Conservation (phyloP, 1,140 invertebrate species). For the Apis laboriosa region DNA sequence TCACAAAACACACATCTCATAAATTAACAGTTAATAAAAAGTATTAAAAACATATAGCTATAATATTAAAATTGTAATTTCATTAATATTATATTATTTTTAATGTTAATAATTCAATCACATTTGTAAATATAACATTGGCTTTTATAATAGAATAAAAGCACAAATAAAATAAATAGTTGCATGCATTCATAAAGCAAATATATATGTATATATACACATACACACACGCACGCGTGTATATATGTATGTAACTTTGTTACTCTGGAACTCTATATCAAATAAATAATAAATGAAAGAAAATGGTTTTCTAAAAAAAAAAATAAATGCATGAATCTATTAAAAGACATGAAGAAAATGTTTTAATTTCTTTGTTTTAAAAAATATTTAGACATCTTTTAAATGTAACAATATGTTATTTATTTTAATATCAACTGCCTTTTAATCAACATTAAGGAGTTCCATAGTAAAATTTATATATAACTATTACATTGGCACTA, state of each 20-base stretch:
- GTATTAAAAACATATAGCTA: not conserved
- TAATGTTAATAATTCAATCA: constrained; percentile 7
- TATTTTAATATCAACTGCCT: constrained; percentile 45
- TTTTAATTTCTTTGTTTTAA: not conserved
- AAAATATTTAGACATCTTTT: not conserved
- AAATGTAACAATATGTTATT: not conserved
- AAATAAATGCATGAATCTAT: constrained; percentile 10
- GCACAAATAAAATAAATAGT: constrained; percentile 41
- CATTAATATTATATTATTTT: not conserved
- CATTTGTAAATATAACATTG: not conserved
- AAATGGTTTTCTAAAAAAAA: not conserved
- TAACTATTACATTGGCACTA: constrained; percentile 45
- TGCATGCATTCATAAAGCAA: constrained; percentile 56
- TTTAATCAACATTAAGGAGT: constrained; percentile 57
- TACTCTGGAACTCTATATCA: constrained; percentile 60
- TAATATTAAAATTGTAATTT: constrained; percentile 19
- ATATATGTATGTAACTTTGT: constrained; percentile 35
- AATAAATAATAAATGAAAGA: constrained; percentile 29
- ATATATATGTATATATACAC: not conserved
- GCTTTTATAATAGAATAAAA: constrained; percentile 1
- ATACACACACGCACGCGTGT: too few relatives aligned
- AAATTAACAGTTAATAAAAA: not conserved
- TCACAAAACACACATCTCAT: not conserved
- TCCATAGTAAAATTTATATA: constrained; percentile 68
- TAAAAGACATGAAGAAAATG: constrained; percentile 44